These are phyloP conservation scores for Phylloscopus trochilus DNA, from an alignment of 2,113 vertebrate genomes.

Conservation along the genomic window DNA sequence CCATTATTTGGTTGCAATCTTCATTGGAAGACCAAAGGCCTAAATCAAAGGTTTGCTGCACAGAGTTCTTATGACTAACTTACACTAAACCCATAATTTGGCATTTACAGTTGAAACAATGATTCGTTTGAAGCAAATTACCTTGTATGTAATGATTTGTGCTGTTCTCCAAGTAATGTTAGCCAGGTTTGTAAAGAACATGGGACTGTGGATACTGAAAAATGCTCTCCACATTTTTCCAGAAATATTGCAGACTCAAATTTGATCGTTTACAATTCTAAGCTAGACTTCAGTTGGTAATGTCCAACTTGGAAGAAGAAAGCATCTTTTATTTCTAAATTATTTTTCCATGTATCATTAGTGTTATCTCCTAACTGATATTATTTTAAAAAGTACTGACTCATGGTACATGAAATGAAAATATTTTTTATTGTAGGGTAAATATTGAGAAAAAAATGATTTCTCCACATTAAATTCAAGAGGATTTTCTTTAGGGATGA, in stretches of 20 bases:
- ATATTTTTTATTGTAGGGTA: neutral
- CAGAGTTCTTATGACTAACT: neutral
- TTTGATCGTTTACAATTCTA: neutral
- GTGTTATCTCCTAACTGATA: neutral
- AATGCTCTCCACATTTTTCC: neutral
- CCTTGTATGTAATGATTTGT: neutral
- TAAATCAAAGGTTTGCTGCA: neutral
- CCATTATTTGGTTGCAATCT: neutral
- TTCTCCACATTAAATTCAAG: neutral
- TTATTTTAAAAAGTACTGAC: neutral
- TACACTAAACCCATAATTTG: neutral
- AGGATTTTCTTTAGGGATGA: neutral
- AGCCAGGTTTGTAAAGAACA: neutral
- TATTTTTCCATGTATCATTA: neutral
- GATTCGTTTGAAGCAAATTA: neutral
- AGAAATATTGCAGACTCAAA: accelerated
- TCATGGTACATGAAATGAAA: neutral
- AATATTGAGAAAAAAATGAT: neutral
- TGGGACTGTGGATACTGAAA: neutral
- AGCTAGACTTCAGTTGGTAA: neutral
- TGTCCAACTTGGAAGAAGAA: neutral
- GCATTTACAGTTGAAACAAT: neutral
- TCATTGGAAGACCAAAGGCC: neutral
- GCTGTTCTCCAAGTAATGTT: neutral
- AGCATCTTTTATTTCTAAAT: neutral